Base-by-base conservation (phyloP, 2,888 invertebrate genomes). In the Patella caerulea region DNA sequence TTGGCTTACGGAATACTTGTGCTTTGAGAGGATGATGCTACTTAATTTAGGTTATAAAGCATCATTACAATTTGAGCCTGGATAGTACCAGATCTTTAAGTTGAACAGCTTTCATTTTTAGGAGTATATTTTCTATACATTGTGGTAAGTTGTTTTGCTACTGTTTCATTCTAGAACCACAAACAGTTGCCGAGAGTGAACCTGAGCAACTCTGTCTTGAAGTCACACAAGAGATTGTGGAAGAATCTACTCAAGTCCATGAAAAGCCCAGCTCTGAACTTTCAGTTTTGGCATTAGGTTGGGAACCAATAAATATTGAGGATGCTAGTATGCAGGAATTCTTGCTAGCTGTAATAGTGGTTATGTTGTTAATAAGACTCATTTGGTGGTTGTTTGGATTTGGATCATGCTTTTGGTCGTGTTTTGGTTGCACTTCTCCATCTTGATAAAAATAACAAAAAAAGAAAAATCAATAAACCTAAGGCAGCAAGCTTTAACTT, bases 251-350 rank as follows among this genome's bases (percentile, higher is more conserved):
- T 81, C 83, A 82, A 80, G 82, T 82, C 73, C 79, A 82, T 76
- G 83, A 84, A 81, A 84, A 84, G 81, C 82, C 82, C 78, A 76
- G 84, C 54, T 79, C 82, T 73, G 85, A 85, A 79, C 72, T 75
- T 54, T 80, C 80, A 80, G 79, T 83, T 69, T 79, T 74, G 70
- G 77, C 86, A 75, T 78, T 86, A 88, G 88, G 87, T 87, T 85
- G 87, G 87, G 84, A 78, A 52, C 76, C 79, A 34, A 77, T 79
- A 74, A 74, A 79, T 72, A 73, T 72, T 73, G 83, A 84, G 73
- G 84, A 86, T 83, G 86, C 84, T 70, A 84, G 87, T 86, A 87
- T 88, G 87, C 85, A 86, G 80, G 79, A 82, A 72, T 82, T 86
- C 73, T 79, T 86, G 70, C 81, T 87, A 73, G 80, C 83, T 72